These are phyloP conservation scores for Tetraodon nigroviridis DNA, from an alignment of 2,113 vertebrate species.

Conservation along the genomic window DNA sequence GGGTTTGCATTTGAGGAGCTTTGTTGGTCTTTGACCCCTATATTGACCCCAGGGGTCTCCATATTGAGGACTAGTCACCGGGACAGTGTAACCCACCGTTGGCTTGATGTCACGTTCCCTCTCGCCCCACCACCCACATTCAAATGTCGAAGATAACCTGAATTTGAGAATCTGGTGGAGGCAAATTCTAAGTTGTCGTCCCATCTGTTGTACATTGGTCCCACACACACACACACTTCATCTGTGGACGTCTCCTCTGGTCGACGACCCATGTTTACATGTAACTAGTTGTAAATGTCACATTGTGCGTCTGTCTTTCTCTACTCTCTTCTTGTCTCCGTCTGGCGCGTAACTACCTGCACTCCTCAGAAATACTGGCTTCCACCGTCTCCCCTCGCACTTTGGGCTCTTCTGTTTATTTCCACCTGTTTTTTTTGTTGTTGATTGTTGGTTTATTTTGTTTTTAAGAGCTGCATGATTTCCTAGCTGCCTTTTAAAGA, in stretches of 20 bases:
- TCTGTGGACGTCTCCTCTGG: constrained; percentile 32
- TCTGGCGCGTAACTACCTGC: constrained; percentile 27
- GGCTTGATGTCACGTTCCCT: constrained; percentile 16
- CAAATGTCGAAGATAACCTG: neutral
- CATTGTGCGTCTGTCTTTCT: constrained; percentile 35
- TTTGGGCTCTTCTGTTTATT: constrained; percentile 24
- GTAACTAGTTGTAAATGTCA: constrained; percentile 66
- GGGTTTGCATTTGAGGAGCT: constrained; percentile 35
- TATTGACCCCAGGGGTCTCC: too few species aligned
- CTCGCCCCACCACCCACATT: neutral
- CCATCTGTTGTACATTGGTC: constrained; percentile 38
- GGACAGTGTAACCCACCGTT: too few species aligned
- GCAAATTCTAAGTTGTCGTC: constrained; percentile 19
- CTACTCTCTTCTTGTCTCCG: constrained; percentile 25
- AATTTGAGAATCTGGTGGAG: constrained; percentile 8
- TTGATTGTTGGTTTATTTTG: constrained; percentile 1
- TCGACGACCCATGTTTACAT: constrained; percentile 59
- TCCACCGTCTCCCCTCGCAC: constrained; percentile 45
- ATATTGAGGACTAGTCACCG: too few species aligned
- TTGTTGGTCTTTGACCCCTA: neutral
- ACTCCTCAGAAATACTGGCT: constrained; percentile 42
- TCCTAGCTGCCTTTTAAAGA: constrained; percentile 40
- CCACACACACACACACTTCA: constrained; percentile 31
- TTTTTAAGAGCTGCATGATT: constrained; percentile 61
- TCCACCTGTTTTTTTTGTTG: constrained; percentile 14